These are phyloP conservation scores for Empidonax alnorum DNA, from an alignment of 2,113 vertebrate species.

Conservation along the genomic window DNA sequence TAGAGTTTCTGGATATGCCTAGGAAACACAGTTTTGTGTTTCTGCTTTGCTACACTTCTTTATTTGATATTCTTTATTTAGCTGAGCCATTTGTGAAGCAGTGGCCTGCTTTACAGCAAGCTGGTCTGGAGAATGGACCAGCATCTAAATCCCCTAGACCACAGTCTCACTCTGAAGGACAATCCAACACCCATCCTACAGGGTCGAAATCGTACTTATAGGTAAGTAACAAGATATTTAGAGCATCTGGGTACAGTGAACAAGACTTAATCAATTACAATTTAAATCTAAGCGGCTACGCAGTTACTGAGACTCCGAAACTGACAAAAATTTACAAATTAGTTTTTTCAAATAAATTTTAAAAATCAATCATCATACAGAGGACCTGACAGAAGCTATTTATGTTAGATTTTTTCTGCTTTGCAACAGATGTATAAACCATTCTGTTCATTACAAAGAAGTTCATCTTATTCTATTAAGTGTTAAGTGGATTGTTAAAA, in stretches of 20 bases:
- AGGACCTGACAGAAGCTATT: background rate
- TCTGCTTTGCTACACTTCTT: background rate
- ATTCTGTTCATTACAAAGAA: background rate
- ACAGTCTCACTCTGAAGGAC: background rate
- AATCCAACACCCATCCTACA: background rate
- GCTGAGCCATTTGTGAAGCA: background rate
- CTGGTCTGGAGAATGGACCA: background rate
- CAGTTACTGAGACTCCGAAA: background rate
- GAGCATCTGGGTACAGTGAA: background rate
- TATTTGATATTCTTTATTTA: background rate
- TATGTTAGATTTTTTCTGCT: background rate
- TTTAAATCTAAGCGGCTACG: background rate
- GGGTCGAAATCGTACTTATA: background rate
- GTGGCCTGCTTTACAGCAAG: background rate
- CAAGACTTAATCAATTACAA: background rate
- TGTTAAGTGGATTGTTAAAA: conserved; percentile 14
- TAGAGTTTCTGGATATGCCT: background rate
- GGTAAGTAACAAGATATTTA: background rate
- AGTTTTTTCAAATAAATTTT: background rate
- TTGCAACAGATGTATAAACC: background rate
- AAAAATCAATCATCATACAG: background rate
- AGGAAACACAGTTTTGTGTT: background rate
- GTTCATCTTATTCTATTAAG: conserved; percentile 3
- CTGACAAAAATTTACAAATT: background rate
- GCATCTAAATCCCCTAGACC: background rate